Conservation (phyloP, 2,888 invertebrate species). For the Crocallis elinguaria region DNA sequence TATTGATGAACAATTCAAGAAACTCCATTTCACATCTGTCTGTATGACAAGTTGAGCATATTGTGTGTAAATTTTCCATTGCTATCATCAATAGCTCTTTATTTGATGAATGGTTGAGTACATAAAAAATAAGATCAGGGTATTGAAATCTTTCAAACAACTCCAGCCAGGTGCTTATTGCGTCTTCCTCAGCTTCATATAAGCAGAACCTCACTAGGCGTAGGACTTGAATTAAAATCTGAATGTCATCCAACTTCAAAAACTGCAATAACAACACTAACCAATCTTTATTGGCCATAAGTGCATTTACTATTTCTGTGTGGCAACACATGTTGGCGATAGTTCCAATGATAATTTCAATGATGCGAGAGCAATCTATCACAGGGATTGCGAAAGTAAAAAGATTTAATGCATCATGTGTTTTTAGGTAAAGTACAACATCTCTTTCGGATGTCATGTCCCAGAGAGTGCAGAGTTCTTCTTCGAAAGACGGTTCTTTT, state of each 20-base stretch:
- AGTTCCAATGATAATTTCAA: constrained; percentile 93
- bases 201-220: constrained; percentile 86
- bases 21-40: constrained; percentile 57
- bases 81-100: constrained; percentile 83
- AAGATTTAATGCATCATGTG: constrained; percentile 88
- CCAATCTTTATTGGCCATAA: constrained; percentile 84
- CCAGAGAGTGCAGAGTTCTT: constrained; percentile 91
- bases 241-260: constrained; percentile 87
- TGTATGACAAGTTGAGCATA: constrained; percentile 75
- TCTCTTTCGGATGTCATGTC: constrained; percentile 93
- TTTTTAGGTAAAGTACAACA: constrained; percentile 88
- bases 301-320: constrained; percentile 82
- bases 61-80: constrained; percentile 85
- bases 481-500: constrained; percentile 87
- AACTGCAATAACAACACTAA: constrained; percentile 83
- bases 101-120: constrained; percentile 90
- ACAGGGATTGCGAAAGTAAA: constrained; percentile 83
- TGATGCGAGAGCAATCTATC: constrained; percentile 86
- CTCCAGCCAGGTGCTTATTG: constrained; percentile 76
- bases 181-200: constrained; percentile 65
- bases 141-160: constrained; percentile 77
- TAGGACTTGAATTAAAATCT: constrained; percentile 89
- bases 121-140: constrained; percentile 87
- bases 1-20: constrained; percentile 63
- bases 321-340: constrained; percentile 93